Evolutionary conservation across 2,797 vertebrate genomes (phyloP).

Genomic region (Sebastes matsubarae): DNA sequence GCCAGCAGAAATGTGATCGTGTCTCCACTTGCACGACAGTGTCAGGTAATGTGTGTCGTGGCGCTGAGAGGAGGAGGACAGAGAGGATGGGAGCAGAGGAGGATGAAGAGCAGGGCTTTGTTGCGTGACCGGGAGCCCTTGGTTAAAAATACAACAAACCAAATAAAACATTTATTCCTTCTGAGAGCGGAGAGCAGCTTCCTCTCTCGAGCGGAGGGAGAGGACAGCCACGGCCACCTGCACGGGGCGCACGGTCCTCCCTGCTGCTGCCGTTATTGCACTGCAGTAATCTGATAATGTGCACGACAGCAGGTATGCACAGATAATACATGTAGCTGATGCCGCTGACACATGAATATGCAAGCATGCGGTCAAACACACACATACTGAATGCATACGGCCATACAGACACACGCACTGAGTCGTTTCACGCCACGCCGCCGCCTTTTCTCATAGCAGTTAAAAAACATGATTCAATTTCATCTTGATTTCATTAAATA

Average conservation of each 20-base stretch:
- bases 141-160: constrained; percentile 86
- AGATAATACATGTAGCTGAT: constrained; percentile 20
- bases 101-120: constrained; percentile 50
- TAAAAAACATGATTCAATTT: constrained; percentile 93
- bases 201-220: constrained; percentile 67
- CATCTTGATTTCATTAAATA: constrained; percentile 95
- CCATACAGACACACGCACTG: background rate
- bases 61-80: constrained; percentile 24
- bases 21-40: constrained; percentile 40
- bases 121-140: constrained; percentile 82
- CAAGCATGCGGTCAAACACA: constrained; percentile 16
- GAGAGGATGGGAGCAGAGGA: constrained; percentile 32
- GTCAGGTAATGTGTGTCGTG: constrained; percentile 38
- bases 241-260: constrained; percentile 33
- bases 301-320: constrained; percentile 29
- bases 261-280: constrained; percentile 44
- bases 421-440: background rate
- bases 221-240: constrained; percentile 77
- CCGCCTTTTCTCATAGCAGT: constrained; percentile 84
- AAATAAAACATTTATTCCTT: constrained; percentile 89
- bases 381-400: background rate
- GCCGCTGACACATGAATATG: constrained; percentile 35
- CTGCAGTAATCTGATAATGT: constrained; percentile 46
- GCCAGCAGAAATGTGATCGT: constrained; percentile 29
- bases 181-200: constrained; percentile 79